Evolutionary conservation across 2,797 vertebrate genomes (phyloP).

Genomic region (Bradypus variegatus): DNA sequence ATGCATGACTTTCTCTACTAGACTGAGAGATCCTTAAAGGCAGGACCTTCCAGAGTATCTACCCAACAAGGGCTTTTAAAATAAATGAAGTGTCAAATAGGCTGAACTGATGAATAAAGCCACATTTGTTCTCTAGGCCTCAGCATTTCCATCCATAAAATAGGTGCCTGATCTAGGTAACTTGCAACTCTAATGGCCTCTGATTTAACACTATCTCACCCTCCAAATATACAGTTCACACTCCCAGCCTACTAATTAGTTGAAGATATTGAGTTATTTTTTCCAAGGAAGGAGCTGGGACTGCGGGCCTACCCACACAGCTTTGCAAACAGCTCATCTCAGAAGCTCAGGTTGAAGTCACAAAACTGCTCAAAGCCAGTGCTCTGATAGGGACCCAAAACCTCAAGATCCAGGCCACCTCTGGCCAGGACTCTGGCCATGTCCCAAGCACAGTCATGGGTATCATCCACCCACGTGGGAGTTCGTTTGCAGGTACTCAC

Average conservation of each 20-base stretch:
- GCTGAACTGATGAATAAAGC: not conserved
- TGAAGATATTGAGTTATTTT: conserved; percentile 37
- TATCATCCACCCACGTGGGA: not conserved
- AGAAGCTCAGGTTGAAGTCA: not conserved
- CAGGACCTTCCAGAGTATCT: not conserved
- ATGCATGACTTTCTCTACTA: not conserved
- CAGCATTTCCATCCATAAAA: not conserved
- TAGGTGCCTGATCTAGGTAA: not conserved
- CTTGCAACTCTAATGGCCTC: not conserved
- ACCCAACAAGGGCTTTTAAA: not conserved
- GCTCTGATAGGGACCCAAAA: not conserved
- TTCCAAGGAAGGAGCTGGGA: conserved; percentile 20
- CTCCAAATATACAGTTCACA: not conserved
- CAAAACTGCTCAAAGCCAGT: not conserved
- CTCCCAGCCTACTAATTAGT: not conserved
- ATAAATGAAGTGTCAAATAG: not conserved
- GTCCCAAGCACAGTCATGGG: not conserved
- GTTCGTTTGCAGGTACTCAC: not conserved
- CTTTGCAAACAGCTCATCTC: not conserved
- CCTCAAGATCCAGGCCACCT: not conserved
- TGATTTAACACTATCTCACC: not conserved
- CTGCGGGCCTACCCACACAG: not conserved
- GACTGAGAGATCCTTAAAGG: not conserved
- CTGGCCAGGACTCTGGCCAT: not conserved
- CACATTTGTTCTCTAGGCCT: not conserved